Percentiles rank a stretch among this genome's conserved stretches.
Conservation (phyloP, 1,140 invertebrate species). For the Leptonema lineaticorne region DNA sequence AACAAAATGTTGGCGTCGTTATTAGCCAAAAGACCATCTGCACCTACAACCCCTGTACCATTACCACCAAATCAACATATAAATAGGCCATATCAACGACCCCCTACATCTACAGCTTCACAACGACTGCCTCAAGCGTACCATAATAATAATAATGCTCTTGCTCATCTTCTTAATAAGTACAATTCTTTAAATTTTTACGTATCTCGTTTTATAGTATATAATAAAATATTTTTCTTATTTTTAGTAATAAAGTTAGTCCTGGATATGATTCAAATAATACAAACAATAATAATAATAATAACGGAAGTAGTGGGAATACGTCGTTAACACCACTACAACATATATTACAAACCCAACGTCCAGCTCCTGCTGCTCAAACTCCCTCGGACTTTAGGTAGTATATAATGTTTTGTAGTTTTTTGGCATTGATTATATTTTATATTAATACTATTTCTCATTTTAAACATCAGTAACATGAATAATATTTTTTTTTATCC, state of each 20-base stretch:
- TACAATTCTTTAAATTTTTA: slow-evolving; percentile 26
- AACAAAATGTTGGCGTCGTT: slow-evolving; percentile 86
- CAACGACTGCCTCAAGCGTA: slow-evolving; percentile 40
- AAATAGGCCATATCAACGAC: slow-evolving; percentile 44
- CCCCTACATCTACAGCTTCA: slow-evolving; percentile 38
- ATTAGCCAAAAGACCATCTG: slow-evolving; percentile 75
- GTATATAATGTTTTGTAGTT: background rate
- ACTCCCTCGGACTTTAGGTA: slow-evolving; percentile 42
- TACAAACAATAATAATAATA: slow-evolving; percentile 48
- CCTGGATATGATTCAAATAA: slow-evolving; percentile 49
- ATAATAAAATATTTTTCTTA: slow-evolving; percentile 1
- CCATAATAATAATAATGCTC: slow-evolving; percentile 45
- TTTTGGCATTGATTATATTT: background rate
- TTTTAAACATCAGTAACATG: background rate
- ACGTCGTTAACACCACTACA: slow-evolving; percentile 48
- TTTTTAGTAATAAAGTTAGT: slow-evolving; percentile 46
- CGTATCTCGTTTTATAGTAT: background rate
- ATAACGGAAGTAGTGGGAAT: slow-evolving; percentile 22
- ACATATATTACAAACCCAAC: slow-evolving; percentile 50
- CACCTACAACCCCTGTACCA: slow-evolving; percentile 59
- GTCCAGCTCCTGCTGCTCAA: slow-evolving; percentile 44
- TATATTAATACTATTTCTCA: background rate
- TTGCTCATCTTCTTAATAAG: slow-evolving; percentile 50
- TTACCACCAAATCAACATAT: slow-evolving; percentile 47
- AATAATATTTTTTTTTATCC: background rate